These are phyloP conservation scores for Adela reaumurella DNA, from an alignment of 2,888 invertebrate genomes.

Conservation along the genomic window DNA sequence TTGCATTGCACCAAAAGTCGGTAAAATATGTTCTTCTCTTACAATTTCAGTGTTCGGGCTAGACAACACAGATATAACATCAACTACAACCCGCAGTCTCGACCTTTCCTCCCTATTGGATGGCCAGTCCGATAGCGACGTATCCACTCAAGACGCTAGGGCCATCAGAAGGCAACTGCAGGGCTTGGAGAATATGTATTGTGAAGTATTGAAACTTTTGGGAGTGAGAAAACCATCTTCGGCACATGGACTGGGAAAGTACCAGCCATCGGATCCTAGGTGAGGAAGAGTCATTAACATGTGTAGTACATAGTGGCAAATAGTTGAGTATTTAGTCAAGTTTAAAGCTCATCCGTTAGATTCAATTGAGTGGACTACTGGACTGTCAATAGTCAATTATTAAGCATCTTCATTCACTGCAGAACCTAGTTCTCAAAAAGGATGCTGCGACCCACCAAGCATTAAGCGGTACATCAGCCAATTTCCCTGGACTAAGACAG, in stretches of 20 bases:
- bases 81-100: constrained; percentile 72
- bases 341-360: too few species aligned
- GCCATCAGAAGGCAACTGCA: constrained; percentile 77
- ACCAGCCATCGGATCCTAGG: constrained; percentile 56
- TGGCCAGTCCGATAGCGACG: constrained; percentile 70
- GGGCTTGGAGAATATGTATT: constrained; percentile 83
- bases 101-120: constrained; percentile 78
- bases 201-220: constrained; percentile 63
- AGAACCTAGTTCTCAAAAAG: too few species aligned
- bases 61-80: constrained; percentile 73
- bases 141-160: constrained; percentile 72
- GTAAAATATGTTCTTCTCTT: too few species aligned
- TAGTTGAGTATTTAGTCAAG: too few species aligned
- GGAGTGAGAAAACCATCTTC: constrained; percentile 30
- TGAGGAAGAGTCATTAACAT: constrained; percentile 17
- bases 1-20: too few species aligned
- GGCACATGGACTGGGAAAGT: constrained; percentile 22
- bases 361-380: too few species aligned
- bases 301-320: too few species aligned
- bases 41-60: constrained; percentile 68
- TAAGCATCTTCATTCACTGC: too few species aligned
- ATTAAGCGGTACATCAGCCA: too few species aligned
- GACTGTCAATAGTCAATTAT: too few species aligned
- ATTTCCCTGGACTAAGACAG: too few species aligned
- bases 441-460: too few species aligned